Base-by-base conservation (phyloP, 2,797 vertebrate genomes). In the Phyllotis vaccarum region DNA sequence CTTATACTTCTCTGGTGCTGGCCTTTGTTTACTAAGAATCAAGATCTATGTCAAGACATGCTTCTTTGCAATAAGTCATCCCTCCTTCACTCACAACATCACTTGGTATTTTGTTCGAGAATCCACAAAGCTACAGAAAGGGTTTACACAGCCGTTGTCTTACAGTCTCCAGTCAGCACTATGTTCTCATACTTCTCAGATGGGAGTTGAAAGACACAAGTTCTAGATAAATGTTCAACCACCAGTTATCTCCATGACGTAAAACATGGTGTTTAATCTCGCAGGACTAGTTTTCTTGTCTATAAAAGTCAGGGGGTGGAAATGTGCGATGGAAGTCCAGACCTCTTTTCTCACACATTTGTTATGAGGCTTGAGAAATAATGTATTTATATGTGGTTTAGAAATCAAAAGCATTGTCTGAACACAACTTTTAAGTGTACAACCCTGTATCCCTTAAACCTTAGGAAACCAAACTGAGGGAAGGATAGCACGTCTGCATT, bases 211-310 rank as follows among this genome's bases (percentile, higher is more conserved):
- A 37, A 88, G 91, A 94, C 72, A 79, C 31, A 94, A 76, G 40
- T 96, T 95, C 76, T 93, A 89, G 96, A 96, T 91, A 43, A 89
- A 89, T 80, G 40, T 93, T 96, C 40, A 43, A 94, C 56, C 79
- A 83, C 56, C 91, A 95, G 88, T 94, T 97, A 94, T 88, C 54
- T 96, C 81, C 88, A 60, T 96, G 93, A 93, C 90, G 74, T 90
- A 81, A 86, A 76, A 86, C 43, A 78, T 27, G 52, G 12, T 74
- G 91, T 68, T 95, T 93, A 86, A 92, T 93, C 81, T 94, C 90
- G 94, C 34, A 64, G 56, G 68, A 93, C 82, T 92, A 92, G 76
- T 94, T 96, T 96, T 92, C 93, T 95, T 56, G 0, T 87, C 80
- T 96, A 37, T 93, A 94, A 92, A 96, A 92, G 14, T 95, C 89